Evolutionary conservation across 2,113 vertebrate genomes (phyloP), one percentile per base, ranked within the genome.

Genomic region (Phoenicopterus ruber): DNA sequence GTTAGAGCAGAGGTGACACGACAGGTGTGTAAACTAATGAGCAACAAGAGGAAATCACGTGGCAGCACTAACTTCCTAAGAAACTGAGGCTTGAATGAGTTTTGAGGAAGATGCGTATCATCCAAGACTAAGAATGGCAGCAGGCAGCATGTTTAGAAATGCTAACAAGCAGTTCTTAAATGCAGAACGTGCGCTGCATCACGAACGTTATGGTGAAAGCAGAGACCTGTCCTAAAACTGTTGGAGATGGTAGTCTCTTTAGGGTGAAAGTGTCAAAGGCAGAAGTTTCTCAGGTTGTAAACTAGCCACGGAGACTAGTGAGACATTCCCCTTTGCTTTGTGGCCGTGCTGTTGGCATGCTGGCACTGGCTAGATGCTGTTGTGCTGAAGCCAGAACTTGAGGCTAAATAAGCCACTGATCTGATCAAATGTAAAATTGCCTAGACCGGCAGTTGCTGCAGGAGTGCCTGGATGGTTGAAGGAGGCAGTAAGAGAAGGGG

Each of bases 271-370:
- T 29, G 19, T 63, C 31, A 34, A 40, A 46, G 55, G 50, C 38
- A 73, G 12, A 66, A 36, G 38, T 73, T 71, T 54, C n/a, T 82
- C 7, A 46, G 54, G 32, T 34, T 88, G 47, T 79, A 72, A 86
- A 84, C 13, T 32, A 84, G 44, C 34, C 34, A 7, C 0, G 2
- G 70, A 77, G 42, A 24, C 16, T n/a, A 28, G 34, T 13, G 57
- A 81, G 59, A 44, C 1, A 4, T 67, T 92, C 26, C 32, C 3
- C 44, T 91, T 70, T 47, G 54, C 66, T 83, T 76, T 82, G n/a
- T 25, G 36, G 63, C 38, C 0, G 0, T 50, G 61, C n/a, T 82
- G 29, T 61, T 63, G 55, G 29, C 10, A 2, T 1, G 2, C 52
- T 88, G 55, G 58, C 26, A 26, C 17, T 65, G 44, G 22, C 24